Evolutionary conservation across 2,888 invertebrate species (phyloP), one percentile per base, ranked within the genome.

Genomic region (Suillia variegata): DNA sequence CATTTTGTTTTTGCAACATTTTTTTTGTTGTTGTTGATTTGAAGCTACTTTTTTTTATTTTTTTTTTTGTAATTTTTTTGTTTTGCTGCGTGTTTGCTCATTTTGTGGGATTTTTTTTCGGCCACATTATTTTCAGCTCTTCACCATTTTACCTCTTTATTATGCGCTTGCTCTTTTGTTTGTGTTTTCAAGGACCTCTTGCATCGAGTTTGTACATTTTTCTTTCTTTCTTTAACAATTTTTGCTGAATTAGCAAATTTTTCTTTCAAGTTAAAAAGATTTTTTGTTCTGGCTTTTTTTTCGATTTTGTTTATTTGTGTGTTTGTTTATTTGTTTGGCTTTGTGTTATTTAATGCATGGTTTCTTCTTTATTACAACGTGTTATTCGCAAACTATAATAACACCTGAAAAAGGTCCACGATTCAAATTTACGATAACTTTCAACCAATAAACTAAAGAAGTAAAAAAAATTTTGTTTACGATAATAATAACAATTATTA

Each of bases 61-160:
- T 13, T 5, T 13, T 15, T 17, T 15, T 56, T 45, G 20, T 24
- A 24, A 34, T 31, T 53, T 51, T 21, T 47, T 56, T 45, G 42
- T 45, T 21, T 45, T 20, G 45, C 5, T 15, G 15, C 21, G 34
- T n/a, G 5, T 49, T 47, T 18, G 47, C 48, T 57, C 38, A 38
- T 59, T 58, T 54, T n/a, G 48, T 20, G 53, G 55, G 42, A 54
- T 52, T 24, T 38, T 54, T n/a, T 33, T 47, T 21, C 24, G 26
- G 12, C 8, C 31, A 31, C 24, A 26, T 21, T 24, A 22, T n/a
- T n/a, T 24, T n/a, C 21, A n/a, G 18, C 31, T 18, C 31, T 13
- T 33, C 26, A n/a, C 52, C 8, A 12, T 51, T 17, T 15, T 38
- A 53, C 53, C 38, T 38, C 47, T 47, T 47, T 47, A 55, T 48